These are phyloP conservation scores for Pantherophis guttatus DNA, from an alignment of 2,113 vertebrate genomes.

Conservation along the genomic window DNA sequence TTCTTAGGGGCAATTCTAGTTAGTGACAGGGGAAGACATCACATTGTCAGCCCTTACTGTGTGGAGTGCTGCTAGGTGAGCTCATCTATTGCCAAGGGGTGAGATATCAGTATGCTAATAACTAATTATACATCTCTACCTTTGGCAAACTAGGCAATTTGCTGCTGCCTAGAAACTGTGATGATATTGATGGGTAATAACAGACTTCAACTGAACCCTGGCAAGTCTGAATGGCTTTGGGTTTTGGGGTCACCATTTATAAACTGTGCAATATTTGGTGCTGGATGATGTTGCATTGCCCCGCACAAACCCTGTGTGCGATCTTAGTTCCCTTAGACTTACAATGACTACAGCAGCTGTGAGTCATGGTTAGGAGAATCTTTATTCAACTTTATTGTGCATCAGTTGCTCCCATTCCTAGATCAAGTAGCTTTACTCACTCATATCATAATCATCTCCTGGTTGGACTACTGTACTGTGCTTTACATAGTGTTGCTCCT, in stretches of 20 bases:
- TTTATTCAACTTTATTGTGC: not conserved
- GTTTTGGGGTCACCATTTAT: not conserved
- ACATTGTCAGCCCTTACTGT: not conserved
- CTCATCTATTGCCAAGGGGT: not conserved
- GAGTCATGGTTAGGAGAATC: not conserved
- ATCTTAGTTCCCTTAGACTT: not conserved
- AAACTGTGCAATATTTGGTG: not conserved
- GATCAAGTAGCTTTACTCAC: not conserved
- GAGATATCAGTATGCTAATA: not conserved
- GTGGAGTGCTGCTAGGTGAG: not conserved
- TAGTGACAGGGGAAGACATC: not conserved
- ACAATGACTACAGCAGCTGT: not conserved
- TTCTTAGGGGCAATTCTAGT: not conserved
- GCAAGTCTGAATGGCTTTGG: not conserved
- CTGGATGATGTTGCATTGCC: not conserved
- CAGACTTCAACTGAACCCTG: not conserved
- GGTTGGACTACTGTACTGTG: not conserved
- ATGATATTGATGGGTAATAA: not conserved
- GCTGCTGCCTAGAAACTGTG: not conserved
- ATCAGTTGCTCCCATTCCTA: not conserved
- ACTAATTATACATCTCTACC: not conserved
- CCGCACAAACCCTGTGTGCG: not conserved
- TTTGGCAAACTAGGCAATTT: not conserved
- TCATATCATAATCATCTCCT: not conserved
- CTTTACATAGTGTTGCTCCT: not conserved